Evolutionary conservation across 2,113 vertebrate genomes (phyloP).

Genomic region (Cygnus buccinator): DNA sequence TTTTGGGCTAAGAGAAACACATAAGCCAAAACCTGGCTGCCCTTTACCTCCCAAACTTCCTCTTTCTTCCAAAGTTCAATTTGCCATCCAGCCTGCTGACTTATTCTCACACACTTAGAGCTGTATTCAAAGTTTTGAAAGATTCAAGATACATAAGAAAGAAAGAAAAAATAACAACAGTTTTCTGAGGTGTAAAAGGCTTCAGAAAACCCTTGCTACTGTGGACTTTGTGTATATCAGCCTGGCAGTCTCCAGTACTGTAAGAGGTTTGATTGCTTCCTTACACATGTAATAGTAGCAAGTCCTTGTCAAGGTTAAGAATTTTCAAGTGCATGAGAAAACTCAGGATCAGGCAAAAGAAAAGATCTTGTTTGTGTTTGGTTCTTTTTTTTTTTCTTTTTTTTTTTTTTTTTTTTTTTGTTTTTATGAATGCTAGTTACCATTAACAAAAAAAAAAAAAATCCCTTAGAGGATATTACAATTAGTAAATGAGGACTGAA

Average conservation of each 20-base stretch:
- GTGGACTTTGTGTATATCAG: background rate
- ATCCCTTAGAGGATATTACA: background rate
- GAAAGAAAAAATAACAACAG: background rate
- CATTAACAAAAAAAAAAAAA: background rate
- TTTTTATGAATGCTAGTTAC: background rate
- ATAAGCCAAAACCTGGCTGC: background rate
- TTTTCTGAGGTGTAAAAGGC: background rate
- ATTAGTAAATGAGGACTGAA: slow-evolving; percentile 3
- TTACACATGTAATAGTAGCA: background rate
- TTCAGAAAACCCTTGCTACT: background rate
- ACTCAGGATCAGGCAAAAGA: background rate
- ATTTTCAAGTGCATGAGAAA: background rate
- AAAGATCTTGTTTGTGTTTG: background rate
- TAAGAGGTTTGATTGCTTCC: background rate
- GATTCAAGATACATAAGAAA: background rate
- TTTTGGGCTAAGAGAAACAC: background rate
- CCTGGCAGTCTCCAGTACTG: background rate
- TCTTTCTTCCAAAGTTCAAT: background rate
- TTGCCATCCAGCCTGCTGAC: background rate
- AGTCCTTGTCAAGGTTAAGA: background rate
- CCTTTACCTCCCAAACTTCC: background rate
- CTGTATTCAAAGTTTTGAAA: background rate
- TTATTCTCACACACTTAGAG: background rate
- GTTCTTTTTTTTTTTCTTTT: no score
- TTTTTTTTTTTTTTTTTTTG: background rate